Evolutionary conservation across 1,140 invertebrate species (phyloP), one percentile per base, ranked within the genome.

Genomic region (Spodoptera frugiperda): DNA sequence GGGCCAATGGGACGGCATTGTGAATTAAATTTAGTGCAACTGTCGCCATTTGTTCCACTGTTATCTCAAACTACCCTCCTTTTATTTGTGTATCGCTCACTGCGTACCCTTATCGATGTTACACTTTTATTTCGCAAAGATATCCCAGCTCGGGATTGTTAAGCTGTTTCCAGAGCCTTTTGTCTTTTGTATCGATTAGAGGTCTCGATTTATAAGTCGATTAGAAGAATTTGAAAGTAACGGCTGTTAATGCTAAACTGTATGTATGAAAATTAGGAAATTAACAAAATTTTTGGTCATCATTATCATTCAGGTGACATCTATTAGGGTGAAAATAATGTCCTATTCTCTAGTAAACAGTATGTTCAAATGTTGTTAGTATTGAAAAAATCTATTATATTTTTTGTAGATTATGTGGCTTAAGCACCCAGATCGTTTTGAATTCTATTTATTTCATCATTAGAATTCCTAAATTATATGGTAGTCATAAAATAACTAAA

Each of bases 11-110:
- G 17, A 25, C 11, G 3, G 12, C 17, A 49, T 48, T 67, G 44
- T 67, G 44, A 21, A 67, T 30, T 67, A 54, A 39, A 70, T 33
- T 53, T 17, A 53, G 63, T 67, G 63, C 44, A 48, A 57, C 68
- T 72, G 19, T 73, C 55, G 25, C 55, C 55, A 73, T 73, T 73
- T 73, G 71, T 73, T 49, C 61, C 19, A 14, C 19, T 30, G 15
- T 21, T 39, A 73, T 59, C 55, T 73, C 55, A 21, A 46, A n/a
- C 33, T 44, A 63, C 59, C 57, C 57, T 61, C 54, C 46, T 61
- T 61, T 59, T 49, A 61, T 73, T 61, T 61, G 55, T 61, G 33
- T 57, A 39, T 71, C 68, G 10, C 46, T 21, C 15, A 14, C 10
- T 46, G 49, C 30, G 49, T 2, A 55, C 33, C 53, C 71, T 73